Conservation (phyloP, 2,113 vertebrate genomes). For the Hylia prasina region DNA sequence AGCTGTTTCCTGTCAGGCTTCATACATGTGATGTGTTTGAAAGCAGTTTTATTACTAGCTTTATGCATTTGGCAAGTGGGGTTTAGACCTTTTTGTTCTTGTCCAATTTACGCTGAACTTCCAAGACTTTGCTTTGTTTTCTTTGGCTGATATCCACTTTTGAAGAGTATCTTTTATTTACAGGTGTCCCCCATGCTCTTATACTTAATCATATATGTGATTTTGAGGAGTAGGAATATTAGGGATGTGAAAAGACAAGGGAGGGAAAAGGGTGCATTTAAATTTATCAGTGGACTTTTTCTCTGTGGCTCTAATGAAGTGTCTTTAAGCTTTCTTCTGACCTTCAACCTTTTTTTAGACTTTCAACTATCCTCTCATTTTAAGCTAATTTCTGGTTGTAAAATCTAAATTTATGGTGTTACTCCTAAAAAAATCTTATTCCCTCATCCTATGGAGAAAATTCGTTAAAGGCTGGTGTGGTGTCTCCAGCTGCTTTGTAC, state of each 20-base stretch:
- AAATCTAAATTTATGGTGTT: neutral
- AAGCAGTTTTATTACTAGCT: conserved; percentile 18
- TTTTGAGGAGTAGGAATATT: neutral
- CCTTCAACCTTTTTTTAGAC: neutral
- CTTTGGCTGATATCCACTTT: neutral
- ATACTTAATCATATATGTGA: neutral
- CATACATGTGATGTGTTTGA: neutral
- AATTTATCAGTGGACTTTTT: neutral
- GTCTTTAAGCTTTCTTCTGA: neutral
- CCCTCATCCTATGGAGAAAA: neutral
- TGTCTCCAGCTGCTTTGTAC: neutral
- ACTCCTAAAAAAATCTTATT: neutral
- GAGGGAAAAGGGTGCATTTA: neutral
- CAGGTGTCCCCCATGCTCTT: neutral
- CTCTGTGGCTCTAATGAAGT: neutral
- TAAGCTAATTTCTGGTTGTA: neutral
- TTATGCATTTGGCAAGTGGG: neutral
- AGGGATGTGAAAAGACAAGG: neutral
- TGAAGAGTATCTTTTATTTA: neutral
- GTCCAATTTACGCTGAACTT: neutral
- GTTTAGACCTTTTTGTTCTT: neutral
- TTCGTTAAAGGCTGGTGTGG: rapidly evolving
- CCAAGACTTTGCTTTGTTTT: neutral
- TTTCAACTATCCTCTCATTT: neutral
- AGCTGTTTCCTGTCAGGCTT: conserved; percentile 33